These are phyloP conservation scores for Drosophila nasuta DNA, from an alignment of 1,140 invertebrate species.

Conservation along the genomic window DNA sequence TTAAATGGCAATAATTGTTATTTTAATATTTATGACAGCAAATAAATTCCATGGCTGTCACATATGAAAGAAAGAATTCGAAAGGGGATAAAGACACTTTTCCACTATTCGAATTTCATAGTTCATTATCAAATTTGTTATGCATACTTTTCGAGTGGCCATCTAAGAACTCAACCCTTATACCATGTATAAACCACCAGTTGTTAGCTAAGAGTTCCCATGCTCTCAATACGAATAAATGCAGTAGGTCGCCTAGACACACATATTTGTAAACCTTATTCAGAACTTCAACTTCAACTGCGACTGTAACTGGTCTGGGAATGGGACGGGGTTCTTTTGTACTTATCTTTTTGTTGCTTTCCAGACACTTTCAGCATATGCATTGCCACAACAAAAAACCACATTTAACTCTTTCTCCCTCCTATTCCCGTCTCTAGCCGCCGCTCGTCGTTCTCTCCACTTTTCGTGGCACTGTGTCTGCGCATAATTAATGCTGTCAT, in stretches of 20 bases:
- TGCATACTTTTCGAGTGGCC: constrained; percentile 67
- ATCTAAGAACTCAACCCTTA: constrained; percentile 53
- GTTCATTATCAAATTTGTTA: constrained; percentile 82
- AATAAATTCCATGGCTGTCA: constrained; percentile 68
- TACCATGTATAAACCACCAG: not conserved
- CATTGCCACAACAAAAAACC: constrained; percentile 68
- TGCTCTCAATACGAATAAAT: constrained; percentile 52
- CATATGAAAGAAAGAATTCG: constrained; percentile 34
- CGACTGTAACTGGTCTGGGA: constrained; percentile 12
- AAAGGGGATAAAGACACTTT: constrained; percentile 11
- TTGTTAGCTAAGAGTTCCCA: constrained; percentile 53
- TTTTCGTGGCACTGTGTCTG: constrained; percentile 25
- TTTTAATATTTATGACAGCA: constrained; percentile 82
- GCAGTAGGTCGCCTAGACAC: constrained; percentile 44
- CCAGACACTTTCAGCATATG: constrained; percentile 36
- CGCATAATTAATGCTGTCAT: constrained; percentile 82
- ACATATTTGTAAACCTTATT: constrained; percentile 67
- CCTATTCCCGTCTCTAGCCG: constrained; percentile 15
- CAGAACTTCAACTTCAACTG: constrained; percentile 13
- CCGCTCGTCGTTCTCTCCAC: not conserved
- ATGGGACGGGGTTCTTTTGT: constrained; percentile 39
- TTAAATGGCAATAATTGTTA: constrained; percentile 78
- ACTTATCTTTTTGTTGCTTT: constrained; percentile 29
- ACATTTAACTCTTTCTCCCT: constrained; percentile 72
- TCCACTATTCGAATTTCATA: constrained; percentile 70